Percentiles rank a stretch among this genome's conserved stretches.
Conservation (phyloP, 1,140 invertebrate species). For the Saccostrea echinata region DNA sequence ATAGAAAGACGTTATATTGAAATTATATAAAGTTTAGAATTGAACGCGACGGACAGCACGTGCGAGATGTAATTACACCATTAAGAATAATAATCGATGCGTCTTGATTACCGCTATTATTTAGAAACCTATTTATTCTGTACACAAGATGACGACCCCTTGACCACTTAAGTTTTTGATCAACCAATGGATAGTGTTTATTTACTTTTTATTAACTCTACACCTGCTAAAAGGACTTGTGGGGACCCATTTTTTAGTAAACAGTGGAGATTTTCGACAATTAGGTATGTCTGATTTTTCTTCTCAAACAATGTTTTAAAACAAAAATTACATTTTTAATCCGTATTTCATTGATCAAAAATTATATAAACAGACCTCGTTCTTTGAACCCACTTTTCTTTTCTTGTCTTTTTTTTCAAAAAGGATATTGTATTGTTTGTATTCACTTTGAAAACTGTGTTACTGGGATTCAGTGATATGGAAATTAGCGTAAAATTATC, state of each 20-base stretch:
- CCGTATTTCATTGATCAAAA: neutral
- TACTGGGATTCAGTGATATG: neutral
- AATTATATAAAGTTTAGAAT: neutral
- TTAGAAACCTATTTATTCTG: conserved; percentile 21
- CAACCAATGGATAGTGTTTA: conserved; percentile 24
- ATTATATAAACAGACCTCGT: neutral
- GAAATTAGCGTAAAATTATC: neutral
- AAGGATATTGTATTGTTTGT: neutral
- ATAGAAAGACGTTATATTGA: neutral
- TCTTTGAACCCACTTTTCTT: no score
- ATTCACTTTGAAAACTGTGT: neutral
- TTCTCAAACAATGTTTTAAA: no score
- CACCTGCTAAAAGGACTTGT: neutral
- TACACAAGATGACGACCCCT: conserved; percentile 19
- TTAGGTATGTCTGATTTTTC: neutral
- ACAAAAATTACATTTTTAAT: neutral
- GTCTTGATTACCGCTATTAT: conserved; percentile 11
- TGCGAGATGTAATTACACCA: conserved; percentile 19
- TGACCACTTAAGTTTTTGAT: conserved; percentile 12
- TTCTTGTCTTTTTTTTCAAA: no score
- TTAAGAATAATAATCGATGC: conserved; percentile 32
- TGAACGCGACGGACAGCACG: conserved; percentile 8
- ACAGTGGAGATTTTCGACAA: neutral
- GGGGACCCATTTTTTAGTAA: neutral
- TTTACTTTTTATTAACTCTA: conserved; percentile 7